phyloP scores from a whole-genome alignment of 2,797 vertebrate species.

The Acanthornis magna region DNA sequence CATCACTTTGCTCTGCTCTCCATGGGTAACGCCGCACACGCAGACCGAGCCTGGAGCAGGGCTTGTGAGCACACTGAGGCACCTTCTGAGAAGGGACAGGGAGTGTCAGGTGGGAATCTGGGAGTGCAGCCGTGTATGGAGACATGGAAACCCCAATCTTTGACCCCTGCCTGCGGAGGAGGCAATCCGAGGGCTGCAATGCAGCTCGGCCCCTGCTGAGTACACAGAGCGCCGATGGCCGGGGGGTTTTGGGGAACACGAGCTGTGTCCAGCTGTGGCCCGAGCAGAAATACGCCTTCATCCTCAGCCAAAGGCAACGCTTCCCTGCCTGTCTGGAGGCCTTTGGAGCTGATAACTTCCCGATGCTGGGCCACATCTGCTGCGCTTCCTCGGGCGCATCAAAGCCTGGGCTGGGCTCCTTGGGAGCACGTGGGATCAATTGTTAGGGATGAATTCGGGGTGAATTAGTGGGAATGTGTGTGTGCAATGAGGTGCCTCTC shows the following conservation, averaged over 20 bases:
- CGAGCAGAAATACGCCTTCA: neutral
- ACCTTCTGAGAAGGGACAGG: neutral
- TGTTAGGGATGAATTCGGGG: neutral
- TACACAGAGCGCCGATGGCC: neutral
- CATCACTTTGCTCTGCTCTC: neutral
- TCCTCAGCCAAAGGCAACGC: neutral
- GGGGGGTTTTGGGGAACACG: rapidly evolving
- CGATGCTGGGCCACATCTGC: neutral
- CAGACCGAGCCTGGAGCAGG: neutral
- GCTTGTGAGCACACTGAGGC: neutral
- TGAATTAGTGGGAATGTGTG: neutral
- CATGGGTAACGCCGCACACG: rapidly evolving
- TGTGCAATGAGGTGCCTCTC: neutral
- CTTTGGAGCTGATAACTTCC: neutral
- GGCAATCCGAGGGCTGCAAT: neutral
- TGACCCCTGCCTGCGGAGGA: too few relatives aligned
- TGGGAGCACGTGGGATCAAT: neutral
- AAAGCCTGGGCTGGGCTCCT: neutral
- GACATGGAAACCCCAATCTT: neutral
- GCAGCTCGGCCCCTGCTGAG: neutral
- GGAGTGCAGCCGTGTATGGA: neutral
- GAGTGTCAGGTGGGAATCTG: neutral
- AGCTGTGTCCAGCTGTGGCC: neutral
- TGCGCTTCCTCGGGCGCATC: neutral
- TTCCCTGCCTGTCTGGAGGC: neutral